A percentile compares a stretch with the other conserved stretches of the same genome.
Conservation (phyloP, 2,113 vertebrate genomes). For the Dicrurus megarhynchus region DNA sequence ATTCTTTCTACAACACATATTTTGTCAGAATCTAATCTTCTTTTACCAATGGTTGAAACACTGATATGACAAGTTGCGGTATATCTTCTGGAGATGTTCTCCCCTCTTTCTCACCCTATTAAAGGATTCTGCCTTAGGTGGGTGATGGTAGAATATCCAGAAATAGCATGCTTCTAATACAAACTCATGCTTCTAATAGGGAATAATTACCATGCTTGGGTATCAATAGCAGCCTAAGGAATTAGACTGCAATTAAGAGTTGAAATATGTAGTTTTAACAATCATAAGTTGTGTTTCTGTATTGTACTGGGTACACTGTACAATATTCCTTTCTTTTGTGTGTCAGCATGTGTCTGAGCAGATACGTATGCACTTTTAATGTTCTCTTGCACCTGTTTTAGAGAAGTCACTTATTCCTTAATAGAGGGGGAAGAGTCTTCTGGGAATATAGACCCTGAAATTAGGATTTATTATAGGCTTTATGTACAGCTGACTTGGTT, state of each 20-base stretch:
- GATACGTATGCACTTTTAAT: background rate
- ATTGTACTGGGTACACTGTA: background rate
- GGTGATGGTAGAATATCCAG: background rate
- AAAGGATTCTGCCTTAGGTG: background rate
- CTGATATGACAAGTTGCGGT: background rate
- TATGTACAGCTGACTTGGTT: conserved; percentile 11
- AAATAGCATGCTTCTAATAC: background rate
- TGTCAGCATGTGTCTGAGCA: background rate
- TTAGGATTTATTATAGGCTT: background rate
- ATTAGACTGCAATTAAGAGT: background rate
- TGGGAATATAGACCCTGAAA: background rate
- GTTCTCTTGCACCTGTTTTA: background rate
- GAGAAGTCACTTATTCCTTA: background rate
- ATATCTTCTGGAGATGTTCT: background rate
- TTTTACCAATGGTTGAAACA: background rate
- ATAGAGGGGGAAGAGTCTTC: background rate
- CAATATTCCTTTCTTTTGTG: background rate
- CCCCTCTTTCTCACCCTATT: background rate
- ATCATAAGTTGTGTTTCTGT: background rate
- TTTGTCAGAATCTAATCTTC: background rate
- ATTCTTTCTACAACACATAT: background rate
- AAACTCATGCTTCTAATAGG: background rate
- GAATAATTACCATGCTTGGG: background rate
- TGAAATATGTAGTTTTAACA: background rate
- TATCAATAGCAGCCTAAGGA: background rate